Evolutionary conservation across 2,797 vertebrate species (phyloP).

Genomic region (Hybognathus amarus): DNA sequence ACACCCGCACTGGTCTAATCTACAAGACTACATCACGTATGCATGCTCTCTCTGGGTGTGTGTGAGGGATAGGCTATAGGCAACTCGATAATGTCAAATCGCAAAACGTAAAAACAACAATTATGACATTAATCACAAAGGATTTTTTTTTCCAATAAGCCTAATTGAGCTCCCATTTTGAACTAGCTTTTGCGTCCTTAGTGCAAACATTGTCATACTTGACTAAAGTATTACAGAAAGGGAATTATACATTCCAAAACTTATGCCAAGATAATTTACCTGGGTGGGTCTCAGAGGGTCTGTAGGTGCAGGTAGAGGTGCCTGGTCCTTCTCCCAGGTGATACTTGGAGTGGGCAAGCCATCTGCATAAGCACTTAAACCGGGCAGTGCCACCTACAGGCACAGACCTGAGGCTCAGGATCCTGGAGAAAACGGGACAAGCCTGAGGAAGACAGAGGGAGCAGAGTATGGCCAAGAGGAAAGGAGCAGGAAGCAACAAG

Average conservation of each 20-base stretch:
- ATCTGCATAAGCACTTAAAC: slow-evolving; percentile 88
- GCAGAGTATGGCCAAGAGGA: background rate
- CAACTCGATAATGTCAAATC: no score
- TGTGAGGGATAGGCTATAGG: no score
- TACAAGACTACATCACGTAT: no score
- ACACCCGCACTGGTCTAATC: no score
- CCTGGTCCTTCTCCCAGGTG: slow-evolving; percentile 90
- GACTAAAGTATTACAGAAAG: background rate
- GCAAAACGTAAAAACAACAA: no score
- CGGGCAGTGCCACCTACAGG: slow-evolving; percentile 83
- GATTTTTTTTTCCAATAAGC: background rate
- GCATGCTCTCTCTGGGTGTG: no score
- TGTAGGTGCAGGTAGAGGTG: slow-evolving; percentile 71
- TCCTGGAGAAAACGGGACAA: slow-evolving; percentile 86
- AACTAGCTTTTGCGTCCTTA: background rate
- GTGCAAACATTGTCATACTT: background rate
- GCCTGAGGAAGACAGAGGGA: slow-evolving; percentile 69
- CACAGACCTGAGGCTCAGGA: slow-evolving; percentile 84
- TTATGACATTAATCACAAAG: no score
- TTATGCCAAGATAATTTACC: slow-evolving; percentile 72
- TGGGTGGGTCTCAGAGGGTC: slow-evolving; percentile 65
- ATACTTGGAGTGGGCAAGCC: slow-evolving; percentile 87
- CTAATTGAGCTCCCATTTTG: background rate
- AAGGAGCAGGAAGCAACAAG: background rate
- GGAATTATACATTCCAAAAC: background rate